Conservation (phyloP, 2,113 vertebrate species). For the Lucifuga dentata region DNA sequence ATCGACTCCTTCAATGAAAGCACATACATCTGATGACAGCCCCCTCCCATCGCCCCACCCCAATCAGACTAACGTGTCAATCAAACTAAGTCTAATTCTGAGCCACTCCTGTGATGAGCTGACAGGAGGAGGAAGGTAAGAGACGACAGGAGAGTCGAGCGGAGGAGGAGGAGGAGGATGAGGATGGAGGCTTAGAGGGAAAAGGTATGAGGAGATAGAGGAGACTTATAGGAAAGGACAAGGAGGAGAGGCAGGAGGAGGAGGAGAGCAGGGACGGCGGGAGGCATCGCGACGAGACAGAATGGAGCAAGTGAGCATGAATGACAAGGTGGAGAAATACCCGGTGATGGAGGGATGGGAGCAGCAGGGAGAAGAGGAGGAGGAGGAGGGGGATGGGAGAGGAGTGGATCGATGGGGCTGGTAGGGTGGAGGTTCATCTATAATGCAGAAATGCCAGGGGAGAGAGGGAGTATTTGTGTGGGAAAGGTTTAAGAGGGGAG, state of each 20-base stretch:
- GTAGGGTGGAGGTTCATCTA: slow-evolving; percentile 75
- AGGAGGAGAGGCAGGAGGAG: slow-evolving; percentile 15
- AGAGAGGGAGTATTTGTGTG: slow-evolving; percentile 54
- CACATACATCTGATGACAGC: slow-evolving; percentile 48
- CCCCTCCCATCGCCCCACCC: slow-evolving; percentile 44
- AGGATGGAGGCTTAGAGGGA: slow-evolving; percentile 3
- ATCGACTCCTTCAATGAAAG: slow-evolving; percentile 25
- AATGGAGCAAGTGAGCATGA: slow-evolving; percentile 42
- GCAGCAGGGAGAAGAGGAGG: not conserved
- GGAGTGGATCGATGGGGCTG: slow-evolving; percentile 64
- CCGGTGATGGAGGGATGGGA: slow-evolving; percentile 36
- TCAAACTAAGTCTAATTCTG: slow-evolving; percentile 57
- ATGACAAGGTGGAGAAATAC: slow-evolving; percentile 48
- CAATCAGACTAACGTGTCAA: slow-evolving; percentile 54
- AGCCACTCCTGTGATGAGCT: slow-evolving; percentile 47
- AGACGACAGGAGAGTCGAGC: slow-evolving; percentile 4
- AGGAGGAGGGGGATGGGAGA: slow-evolving; percentile 1
- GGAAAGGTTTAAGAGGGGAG: slow-evolving; percentile 38
- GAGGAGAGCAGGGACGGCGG: not conserved
- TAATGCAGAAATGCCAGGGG: slow-evolving; percentile 74
- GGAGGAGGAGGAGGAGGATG: not conserved
- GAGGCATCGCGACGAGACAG: slow-evolving; percentile 35
- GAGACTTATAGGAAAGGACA: slow-evolving; percentile 58
- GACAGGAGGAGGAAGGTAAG: slow-evolving; percentile 19
- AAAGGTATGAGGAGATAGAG: slow-evolving; percentile 61